Evolutionary conservation across 2,113 vertebrate genomes (phyloP).

Genomic region (Halcyon senegalensis): DNA sequence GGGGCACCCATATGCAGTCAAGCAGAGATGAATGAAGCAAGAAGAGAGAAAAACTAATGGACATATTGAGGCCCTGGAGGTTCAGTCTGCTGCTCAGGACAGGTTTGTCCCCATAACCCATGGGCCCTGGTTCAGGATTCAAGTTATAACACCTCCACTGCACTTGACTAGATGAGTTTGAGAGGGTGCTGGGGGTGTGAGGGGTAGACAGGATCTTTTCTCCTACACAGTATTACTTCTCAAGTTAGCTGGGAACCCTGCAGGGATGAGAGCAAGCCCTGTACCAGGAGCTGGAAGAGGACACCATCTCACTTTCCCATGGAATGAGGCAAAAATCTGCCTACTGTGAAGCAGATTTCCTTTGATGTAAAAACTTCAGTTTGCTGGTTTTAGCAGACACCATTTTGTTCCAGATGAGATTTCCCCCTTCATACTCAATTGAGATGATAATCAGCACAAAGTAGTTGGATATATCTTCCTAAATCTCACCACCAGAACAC

Average conservation of each 20-base stretch:
- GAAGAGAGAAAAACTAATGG: not conserved
- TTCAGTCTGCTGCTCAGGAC: not conserved
- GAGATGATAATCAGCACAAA: not conserved
- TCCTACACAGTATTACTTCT: not conserved
- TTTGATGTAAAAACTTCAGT: not conserved
- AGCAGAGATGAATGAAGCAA: not conserved
- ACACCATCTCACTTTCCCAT: accelerated
- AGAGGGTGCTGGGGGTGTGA: accelerated
- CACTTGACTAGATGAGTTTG: not conserved
- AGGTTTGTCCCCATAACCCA: not conserved
- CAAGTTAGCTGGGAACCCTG: not conserved
- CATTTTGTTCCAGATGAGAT: not conserved
- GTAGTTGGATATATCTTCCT: not conserved
- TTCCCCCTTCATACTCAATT: not conserved
- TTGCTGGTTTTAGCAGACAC: not conserved
- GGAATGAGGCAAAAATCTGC: not conserved
- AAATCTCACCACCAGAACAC: not conserved
- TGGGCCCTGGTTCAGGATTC: not conserved
- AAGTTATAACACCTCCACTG: not conserved
- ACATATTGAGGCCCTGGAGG: not conserved
- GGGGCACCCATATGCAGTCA: accelerated
- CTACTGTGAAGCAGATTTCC: not conserved
- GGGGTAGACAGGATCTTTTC: not conserved
- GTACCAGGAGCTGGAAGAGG: not conserved
- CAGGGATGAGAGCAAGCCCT: not conserved